Evolutionary conservation across 2,797 vertebrate species (phyloP).

Genomic region (Halcyon smyrnensis): DNA sequence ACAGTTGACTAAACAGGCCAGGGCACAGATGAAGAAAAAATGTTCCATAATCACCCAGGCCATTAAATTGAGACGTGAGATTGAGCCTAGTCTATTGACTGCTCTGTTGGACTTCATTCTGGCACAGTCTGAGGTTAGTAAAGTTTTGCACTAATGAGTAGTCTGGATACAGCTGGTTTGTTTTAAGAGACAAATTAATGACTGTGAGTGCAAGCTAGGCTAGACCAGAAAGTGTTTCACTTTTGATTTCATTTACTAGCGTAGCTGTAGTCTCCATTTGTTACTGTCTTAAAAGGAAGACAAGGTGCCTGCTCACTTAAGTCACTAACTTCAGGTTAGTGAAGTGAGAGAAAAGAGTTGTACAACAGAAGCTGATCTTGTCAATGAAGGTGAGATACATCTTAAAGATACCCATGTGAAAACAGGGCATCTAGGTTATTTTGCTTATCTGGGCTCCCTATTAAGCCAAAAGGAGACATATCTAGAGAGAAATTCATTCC

Average conservation of each 20-base stretch:
- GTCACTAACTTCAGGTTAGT: not conserved
- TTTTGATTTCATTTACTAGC: not conserved
- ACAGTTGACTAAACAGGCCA: not conserved
- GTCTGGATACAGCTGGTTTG: not conserved
- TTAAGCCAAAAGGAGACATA: not conserved
- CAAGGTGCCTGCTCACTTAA: not conserved
- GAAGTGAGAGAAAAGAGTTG: not conserved
- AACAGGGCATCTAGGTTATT: not conserved
- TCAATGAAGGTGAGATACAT: not conserved
- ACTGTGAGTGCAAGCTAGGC: not conserved
- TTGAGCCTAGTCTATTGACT: not conserved
- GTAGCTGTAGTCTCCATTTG: not conserved
- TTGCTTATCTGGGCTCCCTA: not conserved
- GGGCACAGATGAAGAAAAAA: not conserved
- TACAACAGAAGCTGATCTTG: not conserved
- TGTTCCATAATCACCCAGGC: accelerated
- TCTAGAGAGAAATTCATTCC: not conserved
- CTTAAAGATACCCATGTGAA: not conserved
- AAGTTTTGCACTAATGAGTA: not conserved
- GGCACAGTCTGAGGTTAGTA: not conserved
- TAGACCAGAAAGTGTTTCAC: not conserved
- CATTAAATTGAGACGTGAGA: not conserved
- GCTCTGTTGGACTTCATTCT: not conserved
- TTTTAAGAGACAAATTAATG: not conserved
- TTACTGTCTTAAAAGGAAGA: not conserved